Base-by-base conservation (phyloP, 2,888 invertebrate species). In the Cosmorhoe ocellata region DNA sequence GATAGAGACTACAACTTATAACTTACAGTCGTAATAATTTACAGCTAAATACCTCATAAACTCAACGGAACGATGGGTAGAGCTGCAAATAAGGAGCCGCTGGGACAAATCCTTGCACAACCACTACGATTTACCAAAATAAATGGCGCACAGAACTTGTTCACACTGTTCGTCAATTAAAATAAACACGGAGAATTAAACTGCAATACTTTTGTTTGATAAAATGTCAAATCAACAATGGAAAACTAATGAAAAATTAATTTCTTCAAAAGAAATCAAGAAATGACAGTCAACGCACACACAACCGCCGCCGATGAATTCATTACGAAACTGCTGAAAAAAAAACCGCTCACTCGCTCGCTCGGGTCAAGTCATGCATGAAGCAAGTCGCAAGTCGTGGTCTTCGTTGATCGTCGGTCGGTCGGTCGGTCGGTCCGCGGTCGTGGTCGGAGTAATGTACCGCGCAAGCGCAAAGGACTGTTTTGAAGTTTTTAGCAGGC, bases 251-350 rank as follows among this genome's bases (percentile, higher is more conserved):
- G 69, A 74, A 77, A 76, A 78, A 81, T n/a, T n/a, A n/a, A 87
- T 88, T 83, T 85, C 82, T 70, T 60, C 56, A 70, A 66, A 58
- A 63, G 68, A 66, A 71, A 70, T 6, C 2, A 30, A 33, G 69
- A 67, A 67, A 67, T 70, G 67, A 74, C 67, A 26, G 66, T 69
- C 51, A 47, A 75, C 79, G 80, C 87, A 74, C 18, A 18, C 18
- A 4, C 18, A 4, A 71, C 84, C 82, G 56, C 71, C 72, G 58
- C 74, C 65, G 69, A 73, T 74, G 81, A 84, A 82, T 79, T 79
- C 81, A 74, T 73, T 79, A 81, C 51, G 81, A 85, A 87, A 89
- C 89, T 89, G 78, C n/a, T n/a, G n/a, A n/a, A n/a, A n/a, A n/a
- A 3, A 1, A 10, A 7, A 24, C 1, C 1, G 22, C 3, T 14